These are phyloP conservation scores for Kryptolebias marmoratus DNA, from an alignment of 2,113 vertebrate species.

Conservation along the genomic window DNA sequence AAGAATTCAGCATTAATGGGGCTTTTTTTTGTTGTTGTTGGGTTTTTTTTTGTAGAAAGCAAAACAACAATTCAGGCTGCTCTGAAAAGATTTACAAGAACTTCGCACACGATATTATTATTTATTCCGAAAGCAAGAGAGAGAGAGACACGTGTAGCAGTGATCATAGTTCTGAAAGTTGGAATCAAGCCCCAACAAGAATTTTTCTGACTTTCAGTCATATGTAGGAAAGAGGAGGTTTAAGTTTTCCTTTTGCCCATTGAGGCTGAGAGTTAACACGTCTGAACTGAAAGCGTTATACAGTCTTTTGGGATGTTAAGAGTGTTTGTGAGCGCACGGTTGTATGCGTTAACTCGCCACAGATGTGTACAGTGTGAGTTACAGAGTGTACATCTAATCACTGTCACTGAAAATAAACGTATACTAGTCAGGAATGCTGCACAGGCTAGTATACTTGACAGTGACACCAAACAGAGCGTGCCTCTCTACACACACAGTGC, in stretches of 20 bases:
- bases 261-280: slow-evolving; percentile 31
- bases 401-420: slow-evolving; percentile 36
- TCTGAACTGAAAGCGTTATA: slow-evolving; percentile 54
- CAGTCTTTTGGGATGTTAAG: slow-evolving; percentile 43
- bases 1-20: not conserved
- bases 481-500: slow-evolving; percentile 16
- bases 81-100: slow-evolving; percentile 39
- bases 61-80: slow-evolving; percentile 33
- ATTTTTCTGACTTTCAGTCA: slow-evolving; percentile 24
- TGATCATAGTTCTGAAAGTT: slow-evolving; percentile 39
- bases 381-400: slow-evolving; percentile 37
- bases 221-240: slow-evolving; percentile 20
- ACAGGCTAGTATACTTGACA: slow-evolving; percentile 40
- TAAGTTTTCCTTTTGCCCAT: slow-evolving; percentile 28
- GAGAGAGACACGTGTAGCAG: slow-evolving; percentile 46
- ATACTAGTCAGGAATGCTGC: slow-evolving; percentile 51
- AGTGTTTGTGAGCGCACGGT: slow-evolving; percentile 27
- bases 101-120: slow-evolving; percentile 54
- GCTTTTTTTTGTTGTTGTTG: slow-evolving; percentile 11
- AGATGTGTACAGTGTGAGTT: slow-evolving; percentile 33
- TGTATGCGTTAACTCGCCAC: slow-evolving; percentile 36
- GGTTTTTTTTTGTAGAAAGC: slow-evolving; percentile 22
- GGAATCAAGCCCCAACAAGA: slow-evolving; percentile 28
- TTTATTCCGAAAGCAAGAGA: slow-evolving; percentile 67
- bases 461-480: slow-evolving; percentile 42